These are phyloP conservation scores for Odontocerum albicorne DNA, from an alignment of 2,888 invertebrate genomes.

Conservation along the genomic window DNA sequence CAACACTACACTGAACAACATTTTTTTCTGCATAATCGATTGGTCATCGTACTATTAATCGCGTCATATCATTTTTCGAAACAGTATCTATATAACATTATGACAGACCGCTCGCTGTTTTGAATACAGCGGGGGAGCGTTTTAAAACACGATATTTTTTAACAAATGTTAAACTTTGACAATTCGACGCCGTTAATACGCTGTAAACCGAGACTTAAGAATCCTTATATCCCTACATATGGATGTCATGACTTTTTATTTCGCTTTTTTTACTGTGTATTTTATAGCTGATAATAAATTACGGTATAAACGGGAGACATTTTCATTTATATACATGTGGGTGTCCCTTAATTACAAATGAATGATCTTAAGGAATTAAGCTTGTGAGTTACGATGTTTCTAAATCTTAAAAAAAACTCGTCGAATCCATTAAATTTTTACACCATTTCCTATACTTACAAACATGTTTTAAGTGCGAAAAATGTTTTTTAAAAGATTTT, in stretches of 20 bases:
- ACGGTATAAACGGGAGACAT: not conserved
- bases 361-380: too few species aligned
- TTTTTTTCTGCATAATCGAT: too few species aligned
- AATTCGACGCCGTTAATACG: constrained; percentile 21
- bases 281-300: not conserved
- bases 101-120: constrained; percentile 9
- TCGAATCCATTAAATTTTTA: too few species aligned
- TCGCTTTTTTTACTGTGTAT: not conserved
- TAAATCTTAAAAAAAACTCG: too few species aligned
- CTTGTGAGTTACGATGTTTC: too few species aligned
- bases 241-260: not conserved
- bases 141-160: constrained; percentile 29
- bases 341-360: too few species aligned
- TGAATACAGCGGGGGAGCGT: constrained; percentile 13
- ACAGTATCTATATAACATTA: not conserved
- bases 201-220: constrained; percentile 19
- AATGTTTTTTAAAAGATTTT: too few species aligned
- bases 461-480: too few species aligned
- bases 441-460: too few species aligned
- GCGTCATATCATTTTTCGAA: too few species aligned
- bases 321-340: not conserved
- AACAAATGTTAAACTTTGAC: constrained; percentile 24
- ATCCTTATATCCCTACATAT: not conserved
- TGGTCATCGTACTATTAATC: too few species aligned
- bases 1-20: too few species aligned